Evolutionary conservation across 1,140 invertebrate genomes (phyloP), one percentile per base, ranked within the genome.

Genomic region (Nasonia vitripennis): DNA sequence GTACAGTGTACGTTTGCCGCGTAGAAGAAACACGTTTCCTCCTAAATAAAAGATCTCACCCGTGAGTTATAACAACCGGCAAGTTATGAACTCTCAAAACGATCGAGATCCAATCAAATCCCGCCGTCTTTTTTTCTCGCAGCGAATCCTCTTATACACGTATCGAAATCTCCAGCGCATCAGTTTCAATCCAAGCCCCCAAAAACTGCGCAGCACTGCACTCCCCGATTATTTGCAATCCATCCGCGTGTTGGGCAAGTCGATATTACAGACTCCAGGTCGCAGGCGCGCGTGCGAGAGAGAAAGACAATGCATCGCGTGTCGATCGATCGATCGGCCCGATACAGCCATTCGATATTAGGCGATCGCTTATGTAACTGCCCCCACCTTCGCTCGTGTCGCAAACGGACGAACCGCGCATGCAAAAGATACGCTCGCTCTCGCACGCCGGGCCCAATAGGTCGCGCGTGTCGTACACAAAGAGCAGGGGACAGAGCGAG

Each of bases 271-370:
- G 55, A 55, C 55, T 62, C 17, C 55, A 62, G 55, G 55, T 62
- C 55, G 55, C 55, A 17, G 14, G 51, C 34, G 34, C 34, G 17
- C 17, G 55, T 67, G 80, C 41, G n/a, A 75, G 75, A 84, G 68
- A 45, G 70, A 80, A 31, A 83, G 77, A 84, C 78, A 84, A 84
- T 84, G 78, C 82, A 80, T 87, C 86, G 82, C 86, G 82, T 81
- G 82, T 71, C 55, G 73, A 68, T 73, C 85, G 68, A 80, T 80
- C 78, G 78, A 73, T 37, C 82, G 27, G 23, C 55, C 82, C 27
- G 73, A 41, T 83, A 45, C 17, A 73, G 10, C 11, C 70, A 31
- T 27, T 37, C 10, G 37, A 74, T 62, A 82, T 74, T 82, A 45
- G 81, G 51, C 73, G 73, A 77, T 77, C 81, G 81, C 20, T 86